Evolutionary conservation across 64 coral and sea anemone species (phyloP).

Genomic region (Acropora yongei): DNA sequence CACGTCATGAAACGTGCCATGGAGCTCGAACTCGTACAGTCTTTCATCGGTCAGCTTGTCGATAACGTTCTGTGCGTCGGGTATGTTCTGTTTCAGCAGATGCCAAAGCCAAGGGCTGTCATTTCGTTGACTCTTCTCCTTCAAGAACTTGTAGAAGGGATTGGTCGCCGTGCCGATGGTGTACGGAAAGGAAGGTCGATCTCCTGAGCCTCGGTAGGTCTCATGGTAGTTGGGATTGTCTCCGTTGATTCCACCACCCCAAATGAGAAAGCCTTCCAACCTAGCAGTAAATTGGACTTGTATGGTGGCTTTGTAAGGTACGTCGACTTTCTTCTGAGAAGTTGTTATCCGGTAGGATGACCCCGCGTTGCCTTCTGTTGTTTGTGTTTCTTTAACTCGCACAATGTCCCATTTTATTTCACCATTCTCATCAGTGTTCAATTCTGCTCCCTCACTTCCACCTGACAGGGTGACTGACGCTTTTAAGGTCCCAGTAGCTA

Average conservation of each 20-base stretch:
- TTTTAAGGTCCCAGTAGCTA: background rate
- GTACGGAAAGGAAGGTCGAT: constrained; percentile 41
- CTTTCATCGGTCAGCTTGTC: constrained; percentile 34
- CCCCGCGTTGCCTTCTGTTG: background rate
- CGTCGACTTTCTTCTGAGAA: constrained; percentile 19
- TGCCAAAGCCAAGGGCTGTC: constrained; percentile 71
- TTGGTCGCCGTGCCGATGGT: constrained; percentile 5
- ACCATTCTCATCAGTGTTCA: constrained; percentile 1
- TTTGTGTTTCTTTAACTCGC: background rate
- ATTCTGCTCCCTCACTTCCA: background rate
- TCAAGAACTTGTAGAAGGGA: constrained; percentile 66
- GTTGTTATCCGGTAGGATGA: constrained; percentile 30
- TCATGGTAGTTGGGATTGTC: constrained; percentile 59
- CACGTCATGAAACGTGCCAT: constrained; percentile 72
- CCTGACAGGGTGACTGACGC: constrained; percentile 18
- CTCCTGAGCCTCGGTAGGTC: background rate
- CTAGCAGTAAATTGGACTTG: constrained; percentile 66
- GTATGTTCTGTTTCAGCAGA: constrained; percentile 32
- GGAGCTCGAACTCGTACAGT: constrained; percentile 66
- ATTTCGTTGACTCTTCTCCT: constrained; percentile 40
- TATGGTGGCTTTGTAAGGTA: constrained; percentile 74
- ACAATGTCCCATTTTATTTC: constrained; percentile 43
- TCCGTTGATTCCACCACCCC: constrained; percentile 73
- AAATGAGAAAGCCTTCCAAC: constrained; percentile 73
- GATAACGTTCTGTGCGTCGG: constrained; percentile 1